Conservation (phyloP, 2,113 vertebrate genomes). For the Psilopsiagon aurifrons region DNA sequence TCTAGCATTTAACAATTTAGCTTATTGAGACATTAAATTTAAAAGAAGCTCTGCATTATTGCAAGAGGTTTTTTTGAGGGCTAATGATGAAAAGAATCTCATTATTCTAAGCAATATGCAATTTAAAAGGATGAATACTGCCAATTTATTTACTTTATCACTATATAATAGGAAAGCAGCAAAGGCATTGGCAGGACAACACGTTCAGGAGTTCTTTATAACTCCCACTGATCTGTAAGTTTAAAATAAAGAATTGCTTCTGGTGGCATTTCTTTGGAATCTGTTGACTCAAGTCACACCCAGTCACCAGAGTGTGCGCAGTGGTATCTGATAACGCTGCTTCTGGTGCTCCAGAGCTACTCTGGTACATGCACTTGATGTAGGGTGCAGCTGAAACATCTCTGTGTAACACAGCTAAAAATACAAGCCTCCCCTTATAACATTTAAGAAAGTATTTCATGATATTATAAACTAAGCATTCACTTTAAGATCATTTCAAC, state of each 20-base stretch:
- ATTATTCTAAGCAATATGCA: conserved; percentile 45
- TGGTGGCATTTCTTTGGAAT: conserved; percentile 73
- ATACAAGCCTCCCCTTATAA: not conserved
- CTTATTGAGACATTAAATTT: conserved; percentile 58
- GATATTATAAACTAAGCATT: not conserved
- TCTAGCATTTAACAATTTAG: conserved; percentile 63
- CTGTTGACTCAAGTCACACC: conserved; percentile 37
- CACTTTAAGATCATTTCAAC: not conserved
- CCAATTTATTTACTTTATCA: conserved; percentile 56
- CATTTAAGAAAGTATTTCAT: conserved; percentile 12
- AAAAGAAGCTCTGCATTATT: conserved; percentile 37
- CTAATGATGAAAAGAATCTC: conserved; percentile 50
- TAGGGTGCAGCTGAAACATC: not conserved
- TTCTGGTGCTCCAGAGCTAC: not conserved
- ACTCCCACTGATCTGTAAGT: not conserved
- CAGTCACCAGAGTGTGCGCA: conserved; percentile 24
- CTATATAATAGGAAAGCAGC: conserved; percentile 5
- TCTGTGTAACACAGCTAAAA: conserved; percentile 11
- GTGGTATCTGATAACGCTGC: conserved; percentile 70
- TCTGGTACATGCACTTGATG: not conserved
- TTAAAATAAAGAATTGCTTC: conserved; percentile 54
- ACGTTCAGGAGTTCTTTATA: conserved; percentile 31
- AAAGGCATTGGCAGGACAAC: not conserved
- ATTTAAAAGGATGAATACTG: conserved; percentile 39
- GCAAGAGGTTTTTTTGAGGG: conserved; percentile 1